These are phyloP conservation scores for Aurelia aurita complex sp. Pacific DNA, from an alignment of 30 jellyfish, hydroid and myxozoan species.

Conservation along the genomic window DNA sequence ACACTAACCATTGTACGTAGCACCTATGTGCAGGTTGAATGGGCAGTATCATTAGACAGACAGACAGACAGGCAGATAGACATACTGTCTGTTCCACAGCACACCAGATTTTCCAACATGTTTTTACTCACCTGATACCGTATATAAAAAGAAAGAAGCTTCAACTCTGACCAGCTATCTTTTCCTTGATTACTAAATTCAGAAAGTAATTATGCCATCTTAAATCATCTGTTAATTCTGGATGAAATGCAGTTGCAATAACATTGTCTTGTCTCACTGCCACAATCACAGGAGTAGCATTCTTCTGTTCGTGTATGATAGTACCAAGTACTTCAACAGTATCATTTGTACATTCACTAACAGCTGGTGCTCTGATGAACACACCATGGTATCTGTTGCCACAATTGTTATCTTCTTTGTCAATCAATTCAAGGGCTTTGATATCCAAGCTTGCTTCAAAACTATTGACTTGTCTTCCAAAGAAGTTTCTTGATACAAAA, in stretches of 20 bases:
- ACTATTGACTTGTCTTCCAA: conserved; percentile 95
- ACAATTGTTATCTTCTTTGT: background rate
- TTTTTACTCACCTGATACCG: too few relatives aligned
- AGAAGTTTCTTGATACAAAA: conserved; percentile 94
- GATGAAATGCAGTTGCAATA: conserved; percentile 96
- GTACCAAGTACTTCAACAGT: conserved; percentile 80
- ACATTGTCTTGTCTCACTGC: conserved; percentile 93
- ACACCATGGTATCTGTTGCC: conserved; percentile 70
- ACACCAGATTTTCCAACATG: too few relatives aligned
- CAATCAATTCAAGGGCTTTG: conserved; percentile 6
- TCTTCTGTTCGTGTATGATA: conserved; percentile 12
- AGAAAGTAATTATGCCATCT: conserved; percentile 90
- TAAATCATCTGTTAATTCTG: conserved; percentile 89
- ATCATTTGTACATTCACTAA: conserved; percentile 52
- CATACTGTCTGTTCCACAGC: too few relatives aligned
- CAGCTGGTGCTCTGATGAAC: conserved; percentile 97
- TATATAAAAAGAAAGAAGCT: background rate
- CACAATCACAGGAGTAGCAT: conserved; percentile 58
- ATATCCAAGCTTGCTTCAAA: conserved; percentile 76
- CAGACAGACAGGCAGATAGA: too few relatives aligned
- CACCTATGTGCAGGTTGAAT: too few relatives aligned
- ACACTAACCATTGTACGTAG: too few relatives aligned
- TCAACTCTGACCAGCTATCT: background rate
- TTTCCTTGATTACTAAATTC: conserved; percentile 24
- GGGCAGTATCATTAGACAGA: too few relatives aligned